Percentiles rank a stretch among this genome's conserved stretches.
Conservation (phyloP, 1,140 invertebrate species). For the Sycophila sp. region DNA sequence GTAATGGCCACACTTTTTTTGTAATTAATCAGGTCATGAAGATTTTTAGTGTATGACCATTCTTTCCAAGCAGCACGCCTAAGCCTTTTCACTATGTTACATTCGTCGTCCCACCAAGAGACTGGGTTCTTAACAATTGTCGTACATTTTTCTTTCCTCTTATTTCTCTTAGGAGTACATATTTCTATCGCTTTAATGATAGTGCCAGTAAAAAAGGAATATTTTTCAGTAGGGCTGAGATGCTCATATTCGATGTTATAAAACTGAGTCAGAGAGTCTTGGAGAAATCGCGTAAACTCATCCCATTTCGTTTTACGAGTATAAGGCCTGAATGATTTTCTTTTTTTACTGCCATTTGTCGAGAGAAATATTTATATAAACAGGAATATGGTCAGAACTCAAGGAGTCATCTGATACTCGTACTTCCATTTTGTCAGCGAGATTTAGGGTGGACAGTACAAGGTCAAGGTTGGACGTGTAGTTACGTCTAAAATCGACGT, state of each 20-base stretch:
- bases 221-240: background rate
- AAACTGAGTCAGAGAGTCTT: background rate
- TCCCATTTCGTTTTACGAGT: background rate
- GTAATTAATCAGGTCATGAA: background rate
- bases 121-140: background rate
- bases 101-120: background rate
- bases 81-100: background rate
- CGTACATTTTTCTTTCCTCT: background rate
- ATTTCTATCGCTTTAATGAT: background rate
- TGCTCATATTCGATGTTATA: background rate
- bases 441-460: background rate
- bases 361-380: slow-evolving; percentile 23
- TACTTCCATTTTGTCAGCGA: background rate
- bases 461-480: slow-evolving; percentile 7
- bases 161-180: background rate
- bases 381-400: slow-evolving; percentile 7
- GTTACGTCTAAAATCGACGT: background rate
- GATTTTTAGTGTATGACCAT: background rate
- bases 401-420: background rate
- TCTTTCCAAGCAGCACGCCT: background rate
- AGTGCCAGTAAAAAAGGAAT: background rate
- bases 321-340: slow-evolving; percentile 10
- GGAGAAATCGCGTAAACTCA: background rate
- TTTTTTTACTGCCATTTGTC: slow-evolving; percentile 31
- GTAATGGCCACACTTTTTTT: background rate